These are phyloP conservation scores for Pollachius pollachius DNA, from an alignment of 2,113 vertebrate species.

Conservation along the genomic window DNA sequence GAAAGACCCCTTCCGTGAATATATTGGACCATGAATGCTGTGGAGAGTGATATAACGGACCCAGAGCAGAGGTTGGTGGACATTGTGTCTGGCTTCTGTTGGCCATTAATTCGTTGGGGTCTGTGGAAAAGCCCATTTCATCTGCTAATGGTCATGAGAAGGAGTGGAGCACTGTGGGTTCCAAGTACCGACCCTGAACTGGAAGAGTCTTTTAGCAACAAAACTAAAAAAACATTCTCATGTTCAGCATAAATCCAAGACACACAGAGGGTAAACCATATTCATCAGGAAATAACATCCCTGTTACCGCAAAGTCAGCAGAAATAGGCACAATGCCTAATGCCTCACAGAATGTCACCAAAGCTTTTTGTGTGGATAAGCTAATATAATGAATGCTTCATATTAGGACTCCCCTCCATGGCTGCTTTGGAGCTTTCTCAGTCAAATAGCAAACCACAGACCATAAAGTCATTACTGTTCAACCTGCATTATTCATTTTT, in stretches of 20 bases:
- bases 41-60: constrained; percentile 1
- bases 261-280: background rate
- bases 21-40: constrained; percentile 3
- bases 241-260: constrained; percentile 10
- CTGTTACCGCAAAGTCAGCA: background rate
- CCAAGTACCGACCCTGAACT: background rate
- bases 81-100: background rate
- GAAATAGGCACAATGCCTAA: constrained; percentile 20
- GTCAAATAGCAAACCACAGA: background rate
- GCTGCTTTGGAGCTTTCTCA: background rate
- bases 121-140: constrained; percentile 1
- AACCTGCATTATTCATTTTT: background rate
- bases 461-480: background rate
- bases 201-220: constrained; percentile 18
- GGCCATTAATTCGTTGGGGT: background rate
- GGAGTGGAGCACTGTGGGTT: background rate
- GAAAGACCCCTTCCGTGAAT: constrained; percentile 6
- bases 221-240: constrained; percentile 1
- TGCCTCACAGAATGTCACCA: background rate
- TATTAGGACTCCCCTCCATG: constrained; percentile 18
- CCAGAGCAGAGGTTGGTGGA: background rate
- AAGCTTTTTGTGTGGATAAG: constrained; percentile 6
- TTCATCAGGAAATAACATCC: constrained; percentile 12
- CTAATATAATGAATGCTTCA: background rate
- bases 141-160: constrained; percentile 6